Evolutionary conservation across 1,140 invertebrate species (phyloP), one percentile per base, ranked within the genome.

Genomic region (Drepana arcuata): DNA sequence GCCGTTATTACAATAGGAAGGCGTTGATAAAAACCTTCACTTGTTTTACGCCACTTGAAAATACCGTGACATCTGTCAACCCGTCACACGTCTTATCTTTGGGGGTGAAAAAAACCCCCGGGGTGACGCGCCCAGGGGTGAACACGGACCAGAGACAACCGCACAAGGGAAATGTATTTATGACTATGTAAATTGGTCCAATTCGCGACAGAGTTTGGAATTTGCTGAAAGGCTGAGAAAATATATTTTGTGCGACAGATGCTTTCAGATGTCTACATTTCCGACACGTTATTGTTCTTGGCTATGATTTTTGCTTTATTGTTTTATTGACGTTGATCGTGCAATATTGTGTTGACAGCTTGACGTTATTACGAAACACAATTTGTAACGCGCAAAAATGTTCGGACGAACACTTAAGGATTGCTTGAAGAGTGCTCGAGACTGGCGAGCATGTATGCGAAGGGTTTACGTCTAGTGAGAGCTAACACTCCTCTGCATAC

Each of bases 151-250:
- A 50, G 45, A 41, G 43, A 36, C 21, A 30, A 16, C 4, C 18
- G 18, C 18, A 9, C 24, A 48, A 47, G 49, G 44, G 45, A 60
- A 71, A 74, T 64, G 63, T 77, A 77, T 80, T 80, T 80, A 80
- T 80, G 68, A 80, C 70, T 77, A 77, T 77, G 72, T 77, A 80
- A 74, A 80, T 80, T 77, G 64, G 54, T 49, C 35, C 60, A 66
- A 72, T 68, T 74, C 47, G 34, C 32, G 15, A 16, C 33, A 25
- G 48, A 57, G 53, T 63, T 60, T 38, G 23, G 44, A 48, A 56
- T 57, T 57, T 46, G 12, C 50, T 49, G 45, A 55, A 57, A 54
- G 43, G 46, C 48, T 29, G 36, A 10, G 2, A 14, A 25, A 48
- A 34, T 50, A 53, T 53, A 41, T 49, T 33, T 38, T 54, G 30